Conservation (phyloP, 2,113 vertebrate species). For the Gila orcuttii region DNA sequence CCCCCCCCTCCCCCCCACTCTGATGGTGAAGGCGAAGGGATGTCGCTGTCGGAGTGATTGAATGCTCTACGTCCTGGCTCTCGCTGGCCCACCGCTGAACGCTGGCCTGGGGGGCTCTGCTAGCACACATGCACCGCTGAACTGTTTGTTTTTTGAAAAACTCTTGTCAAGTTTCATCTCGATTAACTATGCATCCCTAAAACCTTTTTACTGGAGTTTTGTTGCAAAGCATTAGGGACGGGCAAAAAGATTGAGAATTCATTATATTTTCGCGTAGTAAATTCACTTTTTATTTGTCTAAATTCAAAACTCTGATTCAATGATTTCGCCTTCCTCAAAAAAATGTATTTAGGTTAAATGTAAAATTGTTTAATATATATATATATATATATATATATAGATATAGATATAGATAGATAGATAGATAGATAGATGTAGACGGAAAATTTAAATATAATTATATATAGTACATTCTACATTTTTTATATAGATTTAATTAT, state of each 20-base stretch:
- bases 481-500: too few species aligned
- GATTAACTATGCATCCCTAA: background rate
- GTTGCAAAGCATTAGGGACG: background rate
- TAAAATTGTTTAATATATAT: too few species aligned
- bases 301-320: background rate
- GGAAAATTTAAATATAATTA: too few species aligned
- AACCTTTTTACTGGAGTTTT: constrained; percentile 12
- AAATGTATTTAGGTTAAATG: too few species aligned
- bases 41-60: constrained; percentile 81
- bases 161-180: background rate
- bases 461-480: too few species aligned
- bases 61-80: constrained; percentile 72
- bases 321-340: background rate
- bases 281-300: too few species aligned
- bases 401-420: too few species aligned
- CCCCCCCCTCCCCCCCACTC: constrained; percentile 66
- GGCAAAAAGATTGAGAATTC: background rate
- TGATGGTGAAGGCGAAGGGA: constrained; percentile 77
- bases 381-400: too few species aligned
- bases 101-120: constrained; percentile 61
- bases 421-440: too few species aligned
- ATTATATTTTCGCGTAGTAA: background rate
- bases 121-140: constrained; percentile 55
- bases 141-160: background rate
- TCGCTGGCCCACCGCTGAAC: constrained; percentile 66